Evolutionary conservation across 1,140 invertebrate genomes (phyloP).

Genomic region (Macrostomum lignano): DNA sequence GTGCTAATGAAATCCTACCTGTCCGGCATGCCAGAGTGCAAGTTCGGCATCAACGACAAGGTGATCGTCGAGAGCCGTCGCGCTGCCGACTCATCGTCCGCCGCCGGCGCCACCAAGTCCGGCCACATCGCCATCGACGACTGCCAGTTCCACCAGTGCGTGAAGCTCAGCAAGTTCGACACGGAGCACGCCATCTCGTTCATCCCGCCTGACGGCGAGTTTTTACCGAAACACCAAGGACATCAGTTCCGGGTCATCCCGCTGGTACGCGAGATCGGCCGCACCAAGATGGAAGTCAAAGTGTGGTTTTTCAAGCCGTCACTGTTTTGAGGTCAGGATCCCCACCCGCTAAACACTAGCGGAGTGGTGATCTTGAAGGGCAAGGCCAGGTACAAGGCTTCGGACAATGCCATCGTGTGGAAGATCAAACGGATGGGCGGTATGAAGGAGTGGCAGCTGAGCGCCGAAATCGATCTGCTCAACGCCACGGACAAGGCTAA

Average conservation of each 20-base stretch:
- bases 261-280: slow-evolving; percentile 75
- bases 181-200: slow-evolving; percentile 98
- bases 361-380: slow-evolving; percentile 96
- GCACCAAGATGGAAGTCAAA: slow-evolving; percentile 98
- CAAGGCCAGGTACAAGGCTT: slow-evolving; percentile 97
- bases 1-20: slow-evolving; percentile 99
- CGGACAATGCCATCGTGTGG: slow-evolving; percentile 98
- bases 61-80: slow-evolving; percentile 93
- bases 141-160: slow-evolving; percentile 98
- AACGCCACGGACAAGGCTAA: slow-evolving; percentile 61
- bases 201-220: slow-evolving; percentile 97
- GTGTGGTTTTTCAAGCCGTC: slow-evolving; percentile 90
- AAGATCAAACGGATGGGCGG: slow-evolving; percentile 99
- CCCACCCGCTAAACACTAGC: slow-evolving; percentile 94
- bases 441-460: slow-evolving; percentile 97
- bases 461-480: slow-evolving; percentile 92
- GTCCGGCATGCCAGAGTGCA: slow-evolving; percentile 98
- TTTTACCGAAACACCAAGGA: slow-evolving; percentile 40
- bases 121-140: slow-evolving; percentile 98
- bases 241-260: slow-evolving; percentile 97
- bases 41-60: slow-evolving; percentile 99
- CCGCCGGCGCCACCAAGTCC: too few species aligned
- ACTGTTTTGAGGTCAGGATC: slow-evolving; percentile 96
- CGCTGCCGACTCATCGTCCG: too few species aligned
- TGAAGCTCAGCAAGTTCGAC: slow-evolving; percentile 96